Conservation (phyloP, 2,888 invertebrate genomes). For the Sipha maydis region DNA sequence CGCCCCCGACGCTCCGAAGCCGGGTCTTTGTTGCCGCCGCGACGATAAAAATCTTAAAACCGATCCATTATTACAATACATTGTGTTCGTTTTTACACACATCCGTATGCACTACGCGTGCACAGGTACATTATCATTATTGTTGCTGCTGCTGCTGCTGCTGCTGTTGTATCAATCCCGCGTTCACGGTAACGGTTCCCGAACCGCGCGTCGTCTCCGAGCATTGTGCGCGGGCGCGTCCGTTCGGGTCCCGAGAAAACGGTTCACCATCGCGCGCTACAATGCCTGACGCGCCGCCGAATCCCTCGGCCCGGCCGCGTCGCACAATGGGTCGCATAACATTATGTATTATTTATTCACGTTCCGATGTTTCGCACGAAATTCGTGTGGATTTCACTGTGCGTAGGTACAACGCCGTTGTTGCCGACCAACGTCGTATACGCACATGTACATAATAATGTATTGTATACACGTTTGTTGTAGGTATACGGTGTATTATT, state of each 20-base stretch:
- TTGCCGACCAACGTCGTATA: not conserved
- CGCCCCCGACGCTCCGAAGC: not conserved
- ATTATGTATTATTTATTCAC: slow-evolving; percentile 33
- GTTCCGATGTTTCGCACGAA: slow-evolving; percentile 18
- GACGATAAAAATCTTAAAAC: slow-evolving; percentile 44
- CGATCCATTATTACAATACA: slow-evolving; percentile 25
- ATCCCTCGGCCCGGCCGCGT: not conserved
- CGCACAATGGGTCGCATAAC: slow-evolving; percentile 36
- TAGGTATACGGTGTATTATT: no score
- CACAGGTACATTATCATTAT: not conserved
- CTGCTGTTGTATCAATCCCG: not conserved
- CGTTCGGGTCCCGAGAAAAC: slow-evolving; percentile 2
- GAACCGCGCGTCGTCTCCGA: not conserved
- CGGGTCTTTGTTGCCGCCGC: not conserved
- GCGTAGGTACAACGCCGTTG: not conserved
- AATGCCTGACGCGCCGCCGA: not conserved
- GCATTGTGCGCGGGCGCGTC: not conserved
- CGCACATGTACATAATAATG: no score
- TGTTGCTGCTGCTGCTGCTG: not conserved
- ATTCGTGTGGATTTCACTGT: slow-evolving; percentile 44
- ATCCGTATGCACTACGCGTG: no score
- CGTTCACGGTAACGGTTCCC: slow-evolving; percentile 28
- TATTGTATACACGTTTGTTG: no score
- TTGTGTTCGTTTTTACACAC: not conserved
- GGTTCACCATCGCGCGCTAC: slow-evolving; percentile 4